A percentile compares a stretch with the other conserved stretches of the same genome.
Evolutionary conservation across 2,888 invertebrate species (phyloP).

Genomic region (Drosophila meridionalis): DNA sequence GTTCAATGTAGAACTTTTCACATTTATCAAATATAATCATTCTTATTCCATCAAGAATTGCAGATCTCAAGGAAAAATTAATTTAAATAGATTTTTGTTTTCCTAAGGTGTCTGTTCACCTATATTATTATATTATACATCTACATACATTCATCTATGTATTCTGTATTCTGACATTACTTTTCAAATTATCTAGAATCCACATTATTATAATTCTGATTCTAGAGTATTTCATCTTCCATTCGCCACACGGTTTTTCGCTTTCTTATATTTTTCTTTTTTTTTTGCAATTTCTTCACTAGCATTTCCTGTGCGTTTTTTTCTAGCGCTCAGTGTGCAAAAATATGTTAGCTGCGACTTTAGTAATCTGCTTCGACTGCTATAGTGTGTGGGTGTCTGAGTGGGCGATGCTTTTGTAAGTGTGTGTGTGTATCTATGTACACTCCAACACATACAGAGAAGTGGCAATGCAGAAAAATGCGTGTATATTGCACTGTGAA

Average conservation of each 20-base stretch:
- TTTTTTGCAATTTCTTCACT: slow-evolving; percentile 44
- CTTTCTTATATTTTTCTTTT: neutral
- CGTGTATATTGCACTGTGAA: slow-evolving; percentile 53
- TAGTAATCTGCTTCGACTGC: slow-evolving; percentile 66
- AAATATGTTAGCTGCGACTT: slow-evolving; percentile 77
- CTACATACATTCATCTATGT: too few relatives aligned
- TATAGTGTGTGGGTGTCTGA: slow-evolving; percentile 15
- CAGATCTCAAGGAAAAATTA: too few relatives aligned
- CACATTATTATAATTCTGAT: neutral
- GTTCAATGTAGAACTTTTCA: too few relatives aligned
- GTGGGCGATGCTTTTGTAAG: neutral
- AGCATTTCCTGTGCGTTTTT: slow-evolving; percentile 54
- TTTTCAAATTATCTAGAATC: neutral
- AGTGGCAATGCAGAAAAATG: slow-evolving; percentile 58
- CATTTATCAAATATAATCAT: too few relatives aligned
- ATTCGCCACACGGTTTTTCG: neutral
- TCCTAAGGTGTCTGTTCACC: too few relatives aligned
- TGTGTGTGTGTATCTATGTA: slow-evolving; percentile 14
- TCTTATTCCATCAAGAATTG: too few relatives aligned
- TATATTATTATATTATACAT: too few relatives aligned
- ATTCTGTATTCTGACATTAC: neutral
- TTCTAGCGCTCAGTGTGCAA: slow-evolving; percentile 37
- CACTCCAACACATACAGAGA: slow-evolving; percentile 21
- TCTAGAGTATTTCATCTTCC: slow-evolving; percentile 3
- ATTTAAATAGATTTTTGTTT: too few relatives aligned